Conservation (phyloP, 2,113 vertebrate species). For the Gambusia holbrooki region DNA sequence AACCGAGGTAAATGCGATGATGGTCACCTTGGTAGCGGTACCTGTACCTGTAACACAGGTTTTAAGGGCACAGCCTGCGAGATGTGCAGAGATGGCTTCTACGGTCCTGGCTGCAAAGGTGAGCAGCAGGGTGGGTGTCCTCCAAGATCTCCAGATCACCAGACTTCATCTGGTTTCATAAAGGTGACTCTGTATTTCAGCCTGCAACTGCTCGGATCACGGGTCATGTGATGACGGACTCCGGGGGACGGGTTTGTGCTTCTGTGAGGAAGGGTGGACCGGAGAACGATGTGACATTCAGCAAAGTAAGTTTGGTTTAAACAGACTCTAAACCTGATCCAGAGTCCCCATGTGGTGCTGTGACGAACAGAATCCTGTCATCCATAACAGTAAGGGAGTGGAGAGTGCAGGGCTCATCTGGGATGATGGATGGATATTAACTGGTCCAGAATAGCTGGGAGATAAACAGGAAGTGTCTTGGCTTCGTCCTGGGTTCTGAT, state of each 20-base stretch:
- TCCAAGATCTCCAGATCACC: neutral
- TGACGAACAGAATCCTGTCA: neutral
- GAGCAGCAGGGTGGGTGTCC: constrained; percentile 18
- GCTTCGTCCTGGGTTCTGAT: no score
- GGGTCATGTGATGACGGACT: constrained; percentile 86
- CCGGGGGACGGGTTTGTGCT: constrained; percentile 84
- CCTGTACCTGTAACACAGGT: constrained; percentile 83
- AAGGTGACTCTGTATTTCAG: constrained; percentile 65
- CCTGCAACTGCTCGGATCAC: constrained; percentile 85
- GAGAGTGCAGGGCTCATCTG: no score
- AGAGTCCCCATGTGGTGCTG: neutral
- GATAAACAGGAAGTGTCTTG: no score
- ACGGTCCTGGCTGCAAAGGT: constrained; percentile 86
- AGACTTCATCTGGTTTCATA: neutral
- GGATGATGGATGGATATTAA: no score
- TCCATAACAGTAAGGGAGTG: neutral
- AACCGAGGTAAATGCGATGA: constrained; percentile 85
- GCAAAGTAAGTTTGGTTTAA: constrained; percentile 74
- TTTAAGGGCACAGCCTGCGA: constrained; percentile 89
- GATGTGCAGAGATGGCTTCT: constrained; percentile 82
- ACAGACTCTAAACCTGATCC: neutral
- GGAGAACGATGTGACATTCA: constrained; percentile 84
- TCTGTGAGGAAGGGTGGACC: constrained; percentile 90
- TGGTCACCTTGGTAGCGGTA: constrained; percentile 79
- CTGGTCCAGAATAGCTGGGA: no score